These are phyloP conservation scores for Salvelinus fontinalis DNA, from an alignment of 2,113 vertebrate genomes.

Conservation along the genomic window DNA sequence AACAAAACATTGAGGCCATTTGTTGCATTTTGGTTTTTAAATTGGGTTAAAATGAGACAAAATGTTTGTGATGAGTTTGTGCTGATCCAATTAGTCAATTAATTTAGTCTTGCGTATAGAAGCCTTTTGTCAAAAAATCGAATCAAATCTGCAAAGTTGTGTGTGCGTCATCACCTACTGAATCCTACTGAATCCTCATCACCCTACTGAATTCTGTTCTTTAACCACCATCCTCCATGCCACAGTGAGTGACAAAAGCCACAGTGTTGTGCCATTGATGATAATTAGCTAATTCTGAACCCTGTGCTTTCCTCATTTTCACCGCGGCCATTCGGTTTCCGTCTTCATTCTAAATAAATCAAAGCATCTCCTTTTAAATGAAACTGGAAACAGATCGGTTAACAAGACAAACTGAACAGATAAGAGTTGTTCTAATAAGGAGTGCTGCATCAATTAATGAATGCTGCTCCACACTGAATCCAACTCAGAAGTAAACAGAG, in stretches of 20 bases:
- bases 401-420: neutral
- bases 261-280: neutral
- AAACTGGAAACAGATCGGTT: neutral
- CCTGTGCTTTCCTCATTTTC: neutral
- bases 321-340: neutral
- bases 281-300: neutral
- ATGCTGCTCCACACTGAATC: neutral
- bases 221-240: neutral
- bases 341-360: neutral
- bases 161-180: no score
- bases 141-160: no score
- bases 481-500: neutral
- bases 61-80: no score
- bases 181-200: no score
- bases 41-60: neutral
- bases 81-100: no score
- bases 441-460: no score
- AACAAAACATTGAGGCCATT: neutral
- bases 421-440: neutral
- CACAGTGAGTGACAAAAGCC: neutral
- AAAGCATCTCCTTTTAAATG: neutral
- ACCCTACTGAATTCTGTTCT: no score
- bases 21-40: neutral
- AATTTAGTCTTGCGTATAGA: no score
- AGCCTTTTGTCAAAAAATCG: no score